Conservation (phyloP, 1,140 invertebrate genomes). For the Diuraphis noxia region DNA sequence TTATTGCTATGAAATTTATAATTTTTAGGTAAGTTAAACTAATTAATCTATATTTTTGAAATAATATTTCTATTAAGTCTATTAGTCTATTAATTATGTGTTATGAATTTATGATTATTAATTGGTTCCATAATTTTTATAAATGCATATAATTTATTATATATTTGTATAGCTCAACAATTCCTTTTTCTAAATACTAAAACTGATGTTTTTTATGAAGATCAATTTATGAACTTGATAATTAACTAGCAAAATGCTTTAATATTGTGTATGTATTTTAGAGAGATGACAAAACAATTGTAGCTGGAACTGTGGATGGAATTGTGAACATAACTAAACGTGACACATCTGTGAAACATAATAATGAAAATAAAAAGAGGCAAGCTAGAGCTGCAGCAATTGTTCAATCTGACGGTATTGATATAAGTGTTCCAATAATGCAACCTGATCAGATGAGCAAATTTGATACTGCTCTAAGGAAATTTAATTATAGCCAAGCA, state of each 20-base stretch:
- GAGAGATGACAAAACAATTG: slow-evolving; percentile 80
- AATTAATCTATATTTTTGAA: too few species aligned
- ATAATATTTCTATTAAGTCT: too few species aligned
- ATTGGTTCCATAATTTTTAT: too few species aligned
- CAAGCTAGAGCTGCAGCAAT: slow-evolving; percentile 57
- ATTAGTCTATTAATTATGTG: too few species aligned
- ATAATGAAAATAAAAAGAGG: slow-evolving; percentile 54
- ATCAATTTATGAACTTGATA: background rate
- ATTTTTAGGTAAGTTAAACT: too few species aligned
- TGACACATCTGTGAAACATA: slow-evolving; percentile 63
- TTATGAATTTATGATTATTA: too few species aligned
- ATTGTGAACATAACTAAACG: slow-evolving; percentile 82
- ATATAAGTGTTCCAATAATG: slow-evolving; percentile 64
- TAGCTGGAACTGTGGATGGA: slow-evolving; percentile 90
- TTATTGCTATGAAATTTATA: too few species aligned
- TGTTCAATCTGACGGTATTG: slow-evolving; percentile 62
- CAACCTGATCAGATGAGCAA: slow-evolving; percentile 62
- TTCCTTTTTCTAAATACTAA: background rate
- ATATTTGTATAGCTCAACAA: background rate
- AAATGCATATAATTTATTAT: too few species aligned
- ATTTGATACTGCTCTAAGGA: slow-evolving; percentile 74
- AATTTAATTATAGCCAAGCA: slow-evolving; percentile 82
- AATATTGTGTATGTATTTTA: slow-evolving; percentile 62
- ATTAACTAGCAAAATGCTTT: background rate
- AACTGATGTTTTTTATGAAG: background rate